These are phyloP conservation scores for Ranitomeya imitator DNA, from an alignment of 2,113 vertebrate genomes.

Conservation along the genomic window DNA sequence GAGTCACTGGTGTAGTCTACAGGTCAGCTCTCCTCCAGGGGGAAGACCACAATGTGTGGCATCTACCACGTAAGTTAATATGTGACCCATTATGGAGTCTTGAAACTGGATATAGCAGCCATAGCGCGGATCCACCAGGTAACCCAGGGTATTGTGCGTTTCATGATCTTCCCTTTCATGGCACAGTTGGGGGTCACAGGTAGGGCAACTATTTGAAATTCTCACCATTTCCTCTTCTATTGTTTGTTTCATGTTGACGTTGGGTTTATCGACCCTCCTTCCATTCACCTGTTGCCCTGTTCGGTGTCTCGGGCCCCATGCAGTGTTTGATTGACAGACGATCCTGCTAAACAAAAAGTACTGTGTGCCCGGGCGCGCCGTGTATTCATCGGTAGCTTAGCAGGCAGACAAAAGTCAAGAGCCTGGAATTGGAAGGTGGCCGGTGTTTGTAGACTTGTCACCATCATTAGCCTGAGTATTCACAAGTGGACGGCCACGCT, in stretches of 20 bases:
- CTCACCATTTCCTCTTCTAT: neutral
- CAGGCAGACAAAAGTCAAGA: constrained; percentile 3
- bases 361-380: too few species aligned
- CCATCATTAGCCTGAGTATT: neutral
- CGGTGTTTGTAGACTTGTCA: neutral
- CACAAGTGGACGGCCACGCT: neutral
- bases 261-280: neutral
- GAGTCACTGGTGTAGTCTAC: too few species aligned
- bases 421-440: neutral
- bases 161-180: neutral
- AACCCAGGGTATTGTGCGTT: too few species aligned
- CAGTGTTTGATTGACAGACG: constrained; percentile 1
- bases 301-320: neutral
- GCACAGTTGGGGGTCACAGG: neutral
- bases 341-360: neutral
- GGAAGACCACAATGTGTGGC: too few species aligned
- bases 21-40: too few species aligned
- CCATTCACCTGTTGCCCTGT: neutral
- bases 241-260: neutral
- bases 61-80: too few species aligned
- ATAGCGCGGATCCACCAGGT: too few species aligned
- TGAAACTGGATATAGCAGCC: too few species aligned
- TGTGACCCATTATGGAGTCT: too few species aligned
- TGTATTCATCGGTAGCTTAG: neutral
- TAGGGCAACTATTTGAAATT: neutral